phyloP scores from a whole-genome alignment of 2,888 invertebrate genomes.

The Parascotia fuliginaria region DNA sequence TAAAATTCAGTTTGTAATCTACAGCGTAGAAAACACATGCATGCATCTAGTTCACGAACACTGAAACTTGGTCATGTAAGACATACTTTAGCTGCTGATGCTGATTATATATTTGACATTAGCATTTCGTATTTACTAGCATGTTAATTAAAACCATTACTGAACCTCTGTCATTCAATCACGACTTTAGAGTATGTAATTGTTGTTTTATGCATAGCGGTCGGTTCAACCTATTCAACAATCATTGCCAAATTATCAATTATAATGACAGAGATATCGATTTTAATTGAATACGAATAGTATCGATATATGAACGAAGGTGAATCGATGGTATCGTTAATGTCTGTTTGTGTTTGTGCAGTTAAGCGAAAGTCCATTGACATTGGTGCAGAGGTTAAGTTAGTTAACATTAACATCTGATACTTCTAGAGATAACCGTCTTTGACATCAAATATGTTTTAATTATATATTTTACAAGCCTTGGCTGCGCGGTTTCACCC shows the following conservation, averaged over 20 bases:
- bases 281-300: constrained; percentile 14
- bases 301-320: constrained; percentile 12
- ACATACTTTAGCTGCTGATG: not conserved
- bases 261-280: constrained; percentile 7
- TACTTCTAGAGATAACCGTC: constrained; percentile 10
- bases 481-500: too few relatives aligned
- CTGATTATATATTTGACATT: constrained; percentile 4
- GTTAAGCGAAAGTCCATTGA: constrained; percentile 30
- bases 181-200: constrained; percentile 14
- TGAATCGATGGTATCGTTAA: constrained; percentile 6
- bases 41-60: constrained; percentile 41
- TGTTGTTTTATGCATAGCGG: constrained; percentile 8
- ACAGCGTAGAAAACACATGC: constrained; percentile 14
- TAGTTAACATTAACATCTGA: constrained; percentile 24
- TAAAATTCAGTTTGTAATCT: constrained; percentile 8
- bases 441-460: not conserved
- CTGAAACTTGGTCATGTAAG: constrained; percentile 6
- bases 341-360: constrained; percentile 14
- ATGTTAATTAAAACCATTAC: constrained; percentile 30
- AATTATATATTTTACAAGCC: too few relatives aligned
- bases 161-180: constrained; percentile 25
- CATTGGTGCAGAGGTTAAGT: constrained; percentile 29
- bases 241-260: constrained; percentile 14
- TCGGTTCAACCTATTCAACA: not conserved
- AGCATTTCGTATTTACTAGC: constrained; percentile 13